Evolutionary conservation across 2,888 invertebrate species (phyloP).

Genomic region (Acrocera orbiculus): DNA sequence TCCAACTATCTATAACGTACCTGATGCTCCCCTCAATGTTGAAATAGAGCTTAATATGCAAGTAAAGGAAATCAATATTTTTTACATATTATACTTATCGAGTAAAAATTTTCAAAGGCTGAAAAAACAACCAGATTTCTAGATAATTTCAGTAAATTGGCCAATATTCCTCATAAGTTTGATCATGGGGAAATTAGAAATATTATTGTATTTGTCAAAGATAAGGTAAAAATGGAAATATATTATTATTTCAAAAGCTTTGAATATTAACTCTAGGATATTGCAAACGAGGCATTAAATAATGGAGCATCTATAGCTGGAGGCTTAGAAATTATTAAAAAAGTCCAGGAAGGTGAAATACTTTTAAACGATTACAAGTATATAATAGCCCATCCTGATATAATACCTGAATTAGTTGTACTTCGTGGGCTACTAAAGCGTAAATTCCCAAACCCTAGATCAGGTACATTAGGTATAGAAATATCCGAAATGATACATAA

Average conservation of each 20-base stretch:
- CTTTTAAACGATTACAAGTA: constrained; percentile 51
- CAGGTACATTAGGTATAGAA: constrained; percentile 50
- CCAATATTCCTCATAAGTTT: constrained; percentile 50
- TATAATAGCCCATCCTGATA: constrained; percentile 60
- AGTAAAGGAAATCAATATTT: constrained; percentile 13
- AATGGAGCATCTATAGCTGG: constrained; percentile 61
- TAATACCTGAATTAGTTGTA: constrained; percentile 55
- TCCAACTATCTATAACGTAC: constrained; percentile 62
- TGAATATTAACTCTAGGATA: constrained; percentile 15
- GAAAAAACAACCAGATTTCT: constrained; percentile 40
- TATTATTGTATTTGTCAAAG: constrained; percentile 59
- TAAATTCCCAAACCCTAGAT: constrained; percentile 51
- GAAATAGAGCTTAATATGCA: constrained; percentile 66
- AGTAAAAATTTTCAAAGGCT: constrained; percentile 29
- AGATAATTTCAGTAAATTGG: constrained; percentile 49
- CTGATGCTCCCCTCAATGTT: constrained; percentile 50
- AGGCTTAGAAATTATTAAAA: constrained; percentile 54
- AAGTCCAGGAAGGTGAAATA: constrained; percentile 56
- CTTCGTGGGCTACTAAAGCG: constrained; percentile 61
- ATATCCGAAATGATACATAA: constrained; percentile 41
- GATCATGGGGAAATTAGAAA: constrained; percentile 47
- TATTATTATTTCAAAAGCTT: too few relatives aligned
- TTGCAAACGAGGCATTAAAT: constrained; percentile 36
- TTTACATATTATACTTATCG: too few relatives aligned
- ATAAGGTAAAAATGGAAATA: constrained; percentile 25